phyloP scores from a whole-genome alignment of 2,113 vertebrate species.

The Actenoides hombroni region DNA sequence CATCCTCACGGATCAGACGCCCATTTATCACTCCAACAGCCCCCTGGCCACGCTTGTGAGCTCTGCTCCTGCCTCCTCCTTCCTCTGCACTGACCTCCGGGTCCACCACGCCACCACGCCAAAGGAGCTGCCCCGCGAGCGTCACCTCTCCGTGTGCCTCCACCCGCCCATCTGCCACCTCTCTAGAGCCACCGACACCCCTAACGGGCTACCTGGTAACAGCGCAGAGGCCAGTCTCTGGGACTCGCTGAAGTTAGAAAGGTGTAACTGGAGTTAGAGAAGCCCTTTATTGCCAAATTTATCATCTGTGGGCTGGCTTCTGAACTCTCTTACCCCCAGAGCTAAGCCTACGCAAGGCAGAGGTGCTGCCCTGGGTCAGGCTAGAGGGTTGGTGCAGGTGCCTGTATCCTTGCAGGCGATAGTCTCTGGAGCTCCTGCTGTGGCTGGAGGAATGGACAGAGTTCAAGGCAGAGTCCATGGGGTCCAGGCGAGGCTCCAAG shows the following conservation, averaged over 20 bases:
- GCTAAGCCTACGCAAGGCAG: constrained; percentile 79
- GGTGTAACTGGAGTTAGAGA: not conserved
- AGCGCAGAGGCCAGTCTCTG: not conserved
- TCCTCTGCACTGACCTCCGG: not conserved
- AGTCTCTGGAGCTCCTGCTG: constrained; percentile 73
- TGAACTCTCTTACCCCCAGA: constrained; percentile 80
- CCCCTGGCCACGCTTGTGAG: not conserved
- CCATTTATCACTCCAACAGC: not conserved
- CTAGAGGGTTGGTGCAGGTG: constrained; percentile 78
- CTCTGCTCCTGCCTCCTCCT: not conserved
- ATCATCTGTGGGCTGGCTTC: not conserved
- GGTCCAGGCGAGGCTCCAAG: constrained; percentile 80
- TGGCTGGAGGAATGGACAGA: constrained; percentile 77
- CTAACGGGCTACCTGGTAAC: not conserved
- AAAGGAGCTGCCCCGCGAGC: not conserved
- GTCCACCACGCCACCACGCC: not conserved
- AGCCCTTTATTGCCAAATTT: not conserved
- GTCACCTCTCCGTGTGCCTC: not conserved
- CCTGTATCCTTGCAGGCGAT: constrained; percentile 76
- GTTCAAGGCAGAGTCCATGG: constrained; percentile 83
- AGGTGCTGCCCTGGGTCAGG: constrained; percentile 65
- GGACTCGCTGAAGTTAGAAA: not conserved
- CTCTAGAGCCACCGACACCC: not conserved
- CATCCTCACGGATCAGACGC: rapidly evolving
- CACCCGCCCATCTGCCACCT: not conserved